Base-by-base conservation (phyloP, 2,888 invertebrate genomes). In the Villa cingulata region DNA sequence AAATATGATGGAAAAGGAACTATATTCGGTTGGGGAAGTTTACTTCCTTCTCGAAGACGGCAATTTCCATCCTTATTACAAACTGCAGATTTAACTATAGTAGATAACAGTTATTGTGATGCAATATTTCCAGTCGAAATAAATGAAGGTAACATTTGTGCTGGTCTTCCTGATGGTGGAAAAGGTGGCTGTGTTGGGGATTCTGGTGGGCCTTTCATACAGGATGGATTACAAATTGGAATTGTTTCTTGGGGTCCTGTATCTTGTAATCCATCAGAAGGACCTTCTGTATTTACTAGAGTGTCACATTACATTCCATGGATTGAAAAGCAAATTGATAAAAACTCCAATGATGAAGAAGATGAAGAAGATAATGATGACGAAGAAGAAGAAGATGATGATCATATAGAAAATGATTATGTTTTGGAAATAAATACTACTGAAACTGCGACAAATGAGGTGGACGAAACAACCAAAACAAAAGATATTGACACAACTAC, bases 211-310 rank as follows among this genome's bases (percentile, higher is more conserved):
- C 49, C 50, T 42, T 46, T 52, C 32, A 53, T 56, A 16, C 50
- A 54, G 45, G 34, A 45, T 19, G 37, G 40, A 32, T 36, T 41
- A 18, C 61, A 50, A 55, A 27, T 68, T 41, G 70, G 70, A 46
- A 53, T 69, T 36, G 63, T 66, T 15, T 67, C 69, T 17, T 68
- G 68, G 67, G 68, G 66, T 3, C 40, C 53, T 15, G 57, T 57
- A 16, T 62, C 65, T 12, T 68, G 68, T 44, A 62, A 63, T 27
- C 34, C 42, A 1, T 46, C 46, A 9, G 54, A 55, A 19, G 51
- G 55, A 17, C 67, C 67, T 2, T 59, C 66, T 1, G 63, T 68
- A 6, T 65, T 63, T 54, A 64, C 63, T 1, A 59, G 62, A 19
- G 61, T 65, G 3, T 56, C 64, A 4, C 56, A 59, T 14, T 66